Percentiles rank a stretch among this genome's conserved stretches.
These are phyloP conservation scores for Alectura lathami DNA, from an alignment of 2,113 vertebrate species.

Conservation along the genomic window DNA sequence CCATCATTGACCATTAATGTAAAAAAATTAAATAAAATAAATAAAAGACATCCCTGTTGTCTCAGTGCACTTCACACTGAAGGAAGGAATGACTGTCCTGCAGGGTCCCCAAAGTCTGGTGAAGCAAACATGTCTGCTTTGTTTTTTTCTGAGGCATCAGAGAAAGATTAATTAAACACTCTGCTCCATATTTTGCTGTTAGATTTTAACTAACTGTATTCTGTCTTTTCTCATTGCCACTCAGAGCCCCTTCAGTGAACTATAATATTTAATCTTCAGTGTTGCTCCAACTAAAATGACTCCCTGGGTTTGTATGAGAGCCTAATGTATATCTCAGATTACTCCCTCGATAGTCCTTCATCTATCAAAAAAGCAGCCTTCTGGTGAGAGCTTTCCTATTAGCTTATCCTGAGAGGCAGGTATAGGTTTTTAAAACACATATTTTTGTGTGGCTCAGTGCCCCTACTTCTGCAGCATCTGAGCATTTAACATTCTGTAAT, in stretches of 20 bases:
- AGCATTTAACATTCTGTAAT: not conserved
- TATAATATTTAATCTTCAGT: conserved; percentile 53
- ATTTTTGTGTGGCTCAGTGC: not conserved
- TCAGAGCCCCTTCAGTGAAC: conserved; percentile 23
- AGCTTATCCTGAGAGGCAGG: not conserved
- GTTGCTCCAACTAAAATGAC: conserved; percentile 38
- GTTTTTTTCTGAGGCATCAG: conserved; percentile 45
- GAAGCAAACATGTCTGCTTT: not conserved
- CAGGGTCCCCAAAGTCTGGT: not conserved
- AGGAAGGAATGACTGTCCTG: conserved; percentile 18
- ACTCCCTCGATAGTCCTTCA: conserved; percentile 31
- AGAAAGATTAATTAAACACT: conserved; percentile 65
- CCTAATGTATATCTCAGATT: conserved; percentile 49
- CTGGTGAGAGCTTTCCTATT: conserved; percentile 46
- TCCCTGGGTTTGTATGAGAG: conserved; percentile 42
- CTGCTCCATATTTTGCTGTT: not conserved
- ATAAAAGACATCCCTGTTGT: not conserved
- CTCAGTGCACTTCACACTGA: conserved; percentile 32
- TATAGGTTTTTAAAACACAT: not conserved
- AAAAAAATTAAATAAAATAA: not conserved
- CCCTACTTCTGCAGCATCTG: not conserved
- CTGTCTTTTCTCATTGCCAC: conserved; percentile 64
- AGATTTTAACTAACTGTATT: conserved; percentile 41
- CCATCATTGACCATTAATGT: not conserved
- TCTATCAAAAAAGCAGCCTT: conserved; percentile 35